Conservation (phyloP, 1,140 invertebrate genomes). For the Neodiprion lecontei region DNA sequence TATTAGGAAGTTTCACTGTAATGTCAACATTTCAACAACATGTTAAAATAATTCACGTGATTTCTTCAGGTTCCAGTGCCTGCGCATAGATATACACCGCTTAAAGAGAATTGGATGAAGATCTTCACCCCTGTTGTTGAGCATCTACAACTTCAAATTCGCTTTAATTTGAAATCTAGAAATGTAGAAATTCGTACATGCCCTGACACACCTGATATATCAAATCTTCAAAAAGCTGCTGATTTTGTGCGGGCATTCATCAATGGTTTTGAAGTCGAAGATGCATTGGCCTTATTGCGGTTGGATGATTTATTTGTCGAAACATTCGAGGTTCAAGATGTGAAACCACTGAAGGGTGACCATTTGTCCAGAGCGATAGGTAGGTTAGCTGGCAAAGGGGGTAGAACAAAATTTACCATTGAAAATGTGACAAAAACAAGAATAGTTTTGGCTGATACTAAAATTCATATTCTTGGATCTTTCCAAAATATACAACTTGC, state of each 20-base stretch:
- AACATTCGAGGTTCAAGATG: conserved; percentile 96
- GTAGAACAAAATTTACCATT: conserved; percentile 97
- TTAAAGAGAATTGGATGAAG: conserved; percentile 97
- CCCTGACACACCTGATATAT: conserved; percentile 84
- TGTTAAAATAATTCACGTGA: background rate
- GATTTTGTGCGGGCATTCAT: conserved; percentile 98
- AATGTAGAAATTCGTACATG: conserved; percentile 86
- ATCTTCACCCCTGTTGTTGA: conserved; percentile 97
- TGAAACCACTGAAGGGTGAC: conserved; percentile 95
- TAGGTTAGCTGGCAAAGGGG: conserved; percentile 95
- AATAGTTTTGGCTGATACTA: conserved; percentile 95
- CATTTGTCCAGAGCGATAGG: conserved; percentile 96
- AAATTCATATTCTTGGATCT: conserved; percentile 97
- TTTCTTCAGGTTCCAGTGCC: conserved; percentile 71
- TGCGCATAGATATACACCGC: conserved; percentile 83
- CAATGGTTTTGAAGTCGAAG: conserved; percentile 97
- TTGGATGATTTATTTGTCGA: conserved; percentile 98
- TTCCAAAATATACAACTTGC: conserved; percentile 97
- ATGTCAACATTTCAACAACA: conserved; percentile 3
- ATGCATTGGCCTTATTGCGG: conserved; percentile 92
- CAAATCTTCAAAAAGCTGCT: conserved; percentile 94
- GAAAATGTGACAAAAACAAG: conserved; percentile 99
- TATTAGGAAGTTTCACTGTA: no score
- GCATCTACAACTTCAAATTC: conserved; percentile 90
- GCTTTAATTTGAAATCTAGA: conserved; percentile 92